Percentiles rank a stretch among this genome's conserved stretches.
These are phyloP conservation scores for Sterrhoptilus dennistouni DNA, from an alignment of 2,113 vertebrate genomes.

Conservation along the genomic window DNA sequence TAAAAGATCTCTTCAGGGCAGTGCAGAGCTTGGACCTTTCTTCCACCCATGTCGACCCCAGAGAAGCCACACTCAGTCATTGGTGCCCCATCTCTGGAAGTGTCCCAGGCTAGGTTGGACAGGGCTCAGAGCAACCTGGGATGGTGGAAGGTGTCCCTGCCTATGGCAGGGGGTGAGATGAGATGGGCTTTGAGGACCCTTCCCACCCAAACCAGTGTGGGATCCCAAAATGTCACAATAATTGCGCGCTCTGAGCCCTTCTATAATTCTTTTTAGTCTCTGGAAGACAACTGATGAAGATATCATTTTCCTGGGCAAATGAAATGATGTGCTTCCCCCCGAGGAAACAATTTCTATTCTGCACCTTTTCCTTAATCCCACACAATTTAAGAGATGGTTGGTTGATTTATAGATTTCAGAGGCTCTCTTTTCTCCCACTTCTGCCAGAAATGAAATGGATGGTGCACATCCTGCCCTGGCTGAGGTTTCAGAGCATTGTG, in stretches of 20 bases:
- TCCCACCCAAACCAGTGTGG: neutral
- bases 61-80: neutral
- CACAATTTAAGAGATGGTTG: neutral
- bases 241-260: neutral
- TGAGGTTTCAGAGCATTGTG: neutral
- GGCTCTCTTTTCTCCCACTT: neutral
- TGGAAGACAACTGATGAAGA: neutral
- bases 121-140: neutral
- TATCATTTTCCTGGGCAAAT: neutral
- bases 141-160: neutral
- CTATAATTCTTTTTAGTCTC: neutral
- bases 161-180: neutral
- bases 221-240: neutral
- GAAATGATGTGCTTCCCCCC: neutral
- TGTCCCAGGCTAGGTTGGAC: fast-evolving
- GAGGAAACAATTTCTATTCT: neutral
- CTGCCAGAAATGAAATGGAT: neutral
- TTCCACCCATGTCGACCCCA: neutral
- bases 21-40: neutral
- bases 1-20: neutral
- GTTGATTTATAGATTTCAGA: neutral
- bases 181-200: neutral
- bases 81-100: neutral
- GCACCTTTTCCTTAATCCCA: neutral
- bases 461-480: fast-evolving